These are phyloP conservation scores for Dryococelus australis DNA, from an alignment of 2,888 invertebrate species.

Conservation along the genomic window DNA sequence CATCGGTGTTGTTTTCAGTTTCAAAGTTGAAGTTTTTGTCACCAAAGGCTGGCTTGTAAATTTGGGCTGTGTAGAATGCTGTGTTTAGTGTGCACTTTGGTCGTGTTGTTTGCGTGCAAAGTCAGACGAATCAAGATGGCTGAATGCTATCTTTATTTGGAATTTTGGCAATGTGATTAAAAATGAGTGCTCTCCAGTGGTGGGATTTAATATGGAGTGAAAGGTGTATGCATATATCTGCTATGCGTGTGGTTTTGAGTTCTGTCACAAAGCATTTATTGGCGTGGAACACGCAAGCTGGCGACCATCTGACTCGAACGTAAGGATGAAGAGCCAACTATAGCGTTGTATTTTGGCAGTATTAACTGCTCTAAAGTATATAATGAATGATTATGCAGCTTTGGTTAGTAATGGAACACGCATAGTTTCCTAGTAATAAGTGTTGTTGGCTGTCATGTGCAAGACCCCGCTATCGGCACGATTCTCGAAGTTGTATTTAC, in stretches of 20 bases:
- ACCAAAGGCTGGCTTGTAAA: conserved; percentile 31
- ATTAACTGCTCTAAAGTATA: not conserved
- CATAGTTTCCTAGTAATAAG: not conserved
- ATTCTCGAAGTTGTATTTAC: not conserved
- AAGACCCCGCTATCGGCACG: not conserved
- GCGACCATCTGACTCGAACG: conserved; percentile 23
- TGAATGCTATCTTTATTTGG: conserved; percentile 40
- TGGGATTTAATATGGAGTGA: conserved; percentile 2
- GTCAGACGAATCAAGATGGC: conserved; percentile 48
- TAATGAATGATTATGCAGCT: not conserved
- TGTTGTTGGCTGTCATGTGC: not conserved
- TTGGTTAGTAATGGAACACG: not conserved
- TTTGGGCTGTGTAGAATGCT: conserved; percentile 27
- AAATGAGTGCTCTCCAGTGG: not conserved
- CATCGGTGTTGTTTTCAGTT: conserved; percentile 41
- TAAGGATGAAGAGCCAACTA: not conserved
- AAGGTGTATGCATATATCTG: not conserved
- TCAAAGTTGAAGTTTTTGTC: conserved; percentile 31
- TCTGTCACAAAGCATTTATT: not conserved
- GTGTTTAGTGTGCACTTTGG: conserved; percentile 33
- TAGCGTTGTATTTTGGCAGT: not conserved
- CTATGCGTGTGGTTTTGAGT: not conserved
- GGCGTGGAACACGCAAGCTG: not conserved
- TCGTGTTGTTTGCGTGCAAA: conserved; percentile 37
- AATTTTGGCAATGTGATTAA: not conserved